Evolutionary conservation across 2,113 vertebrate species (phyloP), one percentile per base, ranked within the genome.

Genomic region (Eleginops maclovinus): DNA sequence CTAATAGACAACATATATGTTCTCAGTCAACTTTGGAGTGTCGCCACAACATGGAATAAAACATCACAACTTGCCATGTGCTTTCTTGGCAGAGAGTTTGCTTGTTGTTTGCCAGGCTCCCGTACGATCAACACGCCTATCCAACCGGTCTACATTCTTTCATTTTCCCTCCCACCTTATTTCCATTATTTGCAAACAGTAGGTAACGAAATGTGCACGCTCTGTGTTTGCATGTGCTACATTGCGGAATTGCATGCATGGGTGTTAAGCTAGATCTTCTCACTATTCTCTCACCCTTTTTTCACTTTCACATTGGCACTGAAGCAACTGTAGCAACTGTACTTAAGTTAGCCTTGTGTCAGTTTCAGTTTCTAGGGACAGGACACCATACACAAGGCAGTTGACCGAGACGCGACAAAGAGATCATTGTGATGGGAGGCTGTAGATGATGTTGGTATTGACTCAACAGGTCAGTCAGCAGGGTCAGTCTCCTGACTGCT

Each of bases 241-340:
- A 15, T 28, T 8, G 4, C 19, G 40, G 9, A n/a, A 28, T 28
- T 19, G 51, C 5, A 3, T 46, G 61, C 1, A 24, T 69, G 47
- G 10, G 50, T 0, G 9, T 14, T 41, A n/a, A 61, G 3, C 22
- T 31, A 6, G 16, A 64, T 28, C 16, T 9, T 14, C 49, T 19
- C 0, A 11, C 43, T 54, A 24, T 36, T 83, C 71, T 77, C 22
- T 73, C 63, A 9, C 2, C 46, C 24, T 24, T 26, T 46, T 85
- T 91, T 92, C 76, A 89, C 80, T 91, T 88, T 90, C 87, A 77
- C 82, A 83, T 60, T 74, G 24, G 49, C 60, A 15, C 14, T 40
- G 36, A 49, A 47, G 58, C n/a, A n/a, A n/a, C n/a, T 36, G 31
- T n/a, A 36, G 5, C 70, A 62, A 53, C 46, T 10, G 16, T 24